Conservation (phyloP, 2,797 vertebrate genomes). For the Siniperca scherzeri region DNA sequence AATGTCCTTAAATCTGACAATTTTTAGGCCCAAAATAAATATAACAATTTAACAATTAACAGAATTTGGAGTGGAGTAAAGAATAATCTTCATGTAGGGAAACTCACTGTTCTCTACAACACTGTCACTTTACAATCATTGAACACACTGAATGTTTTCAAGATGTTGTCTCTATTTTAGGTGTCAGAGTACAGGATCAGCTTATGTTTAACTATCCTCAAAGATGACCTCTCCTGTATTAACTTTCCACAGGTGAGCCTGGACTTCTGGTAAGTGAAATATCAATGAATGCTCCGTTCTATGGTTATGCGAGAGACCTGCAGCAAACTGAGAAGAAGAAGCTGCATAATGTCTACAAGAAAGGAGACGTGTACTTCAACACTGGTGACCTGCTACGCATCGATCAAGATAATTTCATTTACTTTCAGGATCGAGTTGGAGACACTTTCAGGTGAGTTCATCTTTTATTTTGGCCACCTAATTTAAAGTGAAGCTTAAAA, state of each 20-base stretch:
- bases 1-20: background rate
- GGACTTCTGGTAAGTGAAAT: slow-evolving; percentile 88
- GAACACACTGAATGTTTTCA: background rate
- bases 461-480: background rate
- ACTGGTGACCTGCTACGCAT: slow-evolving; percentile 86
- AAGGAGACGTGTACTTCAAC: slow-evolving; percentile 88
- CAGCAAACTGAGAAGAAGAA: slow-evolving; percentile 89
- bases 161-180: background rate
- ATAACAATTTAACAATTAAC: no score
- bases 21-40: background rate
- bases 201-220: background rate
- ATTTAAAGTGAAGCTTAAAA: background rate
- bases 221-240: background rate
- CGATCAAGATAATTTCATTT: slow-evolving; percentile 84
- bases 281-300: slow-evolving; percentile 79
- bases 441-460: slow-evolving; percentile 89
- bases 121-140: no score
- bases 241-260: slow-evolving; percentile 79
- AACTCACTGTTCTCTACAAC: background rate
- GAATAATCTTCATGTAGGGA: no score
- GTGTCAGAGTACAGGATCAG: background rate
- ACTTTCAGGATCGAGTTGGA: slow-evolving; percentile 90
- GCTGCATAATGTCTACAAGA: slow-evolving; percentile 80
- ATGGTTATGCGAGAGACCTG: slow-evolving; percentile 85
- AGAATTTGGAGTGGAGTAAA: background rate